Evolutionary conservation across 2,113 vertebrate species (phyloP), one percentile per base, ranked within the genome.

Genomic region (Nothocercus nigrocapillus): DNA sequence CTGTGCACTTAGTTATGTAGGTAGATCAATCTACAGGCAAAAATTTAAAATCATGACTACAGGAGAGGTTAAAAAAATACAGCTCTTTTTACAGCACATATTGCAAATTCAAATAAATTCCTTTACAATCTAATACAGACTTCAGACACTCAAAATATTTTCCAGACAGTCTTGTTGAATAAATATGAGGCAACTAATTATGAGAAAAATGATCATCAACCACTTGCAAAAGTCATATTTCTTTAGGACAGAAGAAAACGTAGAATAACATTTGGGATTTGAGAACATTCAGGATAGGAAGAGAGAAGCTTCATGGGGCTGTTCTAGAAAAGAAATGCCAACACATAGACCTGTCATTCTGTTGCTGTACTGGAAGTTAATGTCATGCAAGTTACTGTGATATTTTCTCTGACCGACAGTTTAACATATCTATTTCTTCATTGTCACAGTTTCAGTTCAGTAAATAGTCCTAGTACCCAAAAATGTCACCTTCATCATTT

Each of bases 11-110:
- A 3, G 2, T 89, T 69, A 82, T 69, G 47, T 75, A 90, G 66
- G 54, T 30, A 88, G 66, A 91, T 88, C 85, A 88, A 94, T 90
- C 74, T n/a, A 74, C 78, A 77, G 82, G 40, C 36, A 92, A 92
- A 89, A 83, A 68, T 42, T 40, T 70, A 53, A 89, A 85, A 92
- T 4, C 27, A 28, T 22, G 16, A 7, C 27, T 54, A 53, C 36
- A 88, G 38, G 36, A 91, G 42, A 85, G 9, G n/a, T 64, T 94
- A 69, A 63, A 84, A 51, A 82, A 49, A 34, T 2, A 44, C 32
- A 66, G 76, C 7, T 0, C 1, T 2, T 84, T 88, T 58, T 68
- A 56, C 11, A 89, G 78, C 17, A 40, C 5, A 2, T 2, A 16
- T 76, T 90, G 17, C 47, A 80, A 85, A 51, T 16, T 47, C 17